Base-by-base conservation (phyloP, 2,888 invertebrate species). In the Apamea sordens region DNA sequence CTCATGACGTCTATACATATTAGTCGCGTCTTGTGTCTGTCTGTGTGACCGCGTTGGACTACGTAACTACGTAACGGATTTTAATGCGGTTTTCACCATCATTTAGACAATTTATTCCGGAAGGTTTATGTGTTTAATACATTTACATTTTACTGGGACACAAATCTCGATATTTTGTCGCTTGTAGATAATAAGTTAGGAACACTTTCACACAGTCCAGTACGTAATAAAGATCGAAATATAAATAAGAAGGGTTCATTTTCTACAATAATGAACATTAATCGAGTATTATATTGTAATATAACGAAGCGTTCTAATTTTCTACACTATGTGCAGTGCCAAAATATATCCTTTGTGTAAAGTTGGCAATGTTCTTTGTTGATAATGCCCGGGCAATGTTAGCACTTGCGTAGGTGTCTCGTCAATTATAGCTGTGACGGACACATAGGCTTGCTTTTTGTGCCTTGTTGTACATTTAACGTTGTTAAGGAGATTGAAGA, bases 321-420 rank as follows among this genome's bases (percentile, higher is more conserved):
- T 92, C 88, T 92, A 93, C 90, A 92, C 86, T 85, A 88, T 79
- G 86, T 92, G 88, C 94, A 92, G 95, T 95, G 95, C 95, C 95
- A 95, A 95, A 95, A 93, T 91, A 92, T 85, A 88, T 85, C 56
- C 75, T 67, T 77, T 77, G 71, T 68, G 76, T 76, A 68, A 63
- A 84, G 76, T 88, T 79, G 64, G 13, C 68, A 72, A 73, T 76
- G 68, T 21, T 44, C 8, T 71, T 36, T 74, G 68, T 85, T 71
- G 32, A 76, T 44, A 79, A 64, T 85, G 67, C 44, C 76, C 56
- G 71, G 79, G 64, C 65, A 79, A 79, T 63, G 70, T 72, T 47
- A 24, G 71, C 72, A 74, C 21, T 77, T n/a, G 64, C 68, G 68
- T 59, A 56, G 83, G 50, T 69, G 56, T 36, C n/a, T 13, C 13